phyloP scores from a whole-genome alignment of 2,888 invertebrate species.

The Volucella inanis region DNA sequence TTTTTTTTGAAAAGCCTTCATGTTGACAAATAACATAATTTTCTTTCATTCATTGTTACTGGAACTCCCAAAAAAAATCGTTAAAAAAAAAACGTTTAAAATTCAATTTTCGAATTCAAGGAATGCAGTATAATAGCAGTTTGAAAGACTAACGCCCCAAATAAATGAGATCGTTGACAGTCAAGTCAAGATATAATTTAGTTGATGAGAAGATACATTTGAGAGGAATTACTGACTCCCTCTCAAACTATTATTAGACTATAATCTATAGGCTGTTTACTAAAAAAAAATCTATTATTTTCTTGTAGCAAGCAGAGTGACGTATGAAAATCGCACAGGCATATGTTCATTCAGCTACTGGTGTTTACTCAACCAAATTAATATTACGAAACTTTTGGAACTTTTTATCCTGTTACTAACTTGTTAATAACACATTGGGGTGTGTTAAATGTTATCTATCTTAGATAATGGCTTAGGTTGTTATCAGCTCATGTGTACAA shows the following conservation, averaged over 20 bases:
- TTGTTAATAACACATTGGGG: not conserved
- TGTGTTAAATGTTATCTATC: slow-evolving; percentile 45
- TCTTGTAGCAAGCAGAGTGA: not conserved
- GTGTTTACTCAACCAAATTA: slow-evolving; percentile 48
- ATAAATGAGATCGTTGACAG: slow-evolving; percentile 48
- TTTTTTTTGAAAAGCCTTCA: slow-evolving; percentile 34
- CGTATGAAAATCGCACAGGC: not conserved
- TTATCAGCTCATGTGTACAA: slow-evolving; percentile 21
- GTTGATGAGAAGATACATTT: slow-evolving; percentile 13
- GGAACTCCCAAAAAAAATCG: slow-evolving; percentile 2
- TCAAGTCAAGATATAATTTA: slow-evolving; percentile 9
- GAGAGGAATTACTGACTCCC: slow-evolving; percentile 43
- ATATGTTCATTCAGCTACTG: slow-evolving; percentile 39
- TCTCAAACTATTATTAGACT: slow-evolving; percentile 40
- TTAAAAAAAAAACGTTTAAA: slow-evolving; percentile 35
- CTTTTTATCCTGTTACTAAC: slow-evolving; percentile 57
- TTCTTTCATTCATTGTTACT: not conserved
- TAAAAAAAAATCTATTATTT: slow-evolving; percentile 44
- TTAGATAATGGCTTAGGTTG: slow-evolving; percentile 36
- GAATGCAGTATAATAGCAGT: slow-evolving; percentile 18
- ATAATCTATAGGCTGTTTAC: slow-evolving; percentile 47
- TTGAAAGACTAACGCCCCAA: not conserved
- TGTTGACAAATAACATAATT: slow-evolving; percentile 30
- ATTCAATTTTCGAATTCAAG: slow-evolving; percentile 41
- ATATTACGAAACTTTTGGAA: slow-evolving; percentile 33